Evolutionary conservation across 2,113 vertebrate genomes (phyloP), one percentile per base, ranked within the genome.

Genomic region (Hiodon tergisus): DNA sequence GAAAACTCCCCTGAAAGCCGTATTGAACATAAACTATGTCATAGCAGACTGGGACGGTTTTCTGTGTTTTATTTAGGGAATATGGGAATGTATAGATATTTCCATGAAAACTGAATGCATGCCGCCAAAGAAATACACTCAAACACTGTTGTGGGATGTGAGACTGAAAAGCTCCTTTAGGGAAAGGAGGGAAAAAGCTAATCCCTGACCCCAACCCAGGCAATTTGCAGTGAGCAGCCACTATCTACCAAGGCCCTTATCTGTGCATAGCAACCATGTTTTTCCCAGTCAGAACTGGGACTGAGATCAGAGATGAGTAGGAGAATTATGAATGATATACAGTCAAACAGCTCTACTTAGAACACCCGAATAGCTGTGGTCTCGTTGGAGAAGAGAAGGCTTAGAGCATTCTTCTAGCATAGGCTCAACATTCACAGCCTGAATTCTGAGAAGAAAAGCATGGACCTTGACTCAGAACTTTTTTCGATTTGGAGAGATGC

Each of bases 241-340:
- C 50, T 53, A 53, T 68, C 50, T 51, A 52, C 13, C 67, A 52
- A 31, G 5, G 67, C 67, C 46, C 50, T 6, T 68, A 53, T 52
- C 6, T 17, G 50, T 51, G 52, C n/a, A 31, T 52, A 53, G 52
- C 50, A 14, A n/a, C 11, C 67, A 67, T 31, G 14, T 4, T 69
- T 14, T 58, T 46, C 17, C 11, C 16, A 71, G 69, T 46, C 52
- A 46, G 51, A 16, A 52, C 50, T 69, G 67, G 52, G 51, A 59
- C 58, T 16, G 52, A 54, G 16, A 71, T 10, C 14, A 54, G 6
- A 75, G 46, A 54, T 9, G 54, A 59, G 47, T 17, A 52, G 68
- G 69, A 77, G 72, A 77, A 57, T 65, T 59, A 72, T 63, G 66
- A 67, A 75, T 62, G 74, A 75, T 76, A 31, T 31, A 31, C 61